Evolutionary conservation across 53 echinoderm and acorn worm species (phyloP).

Genomic region (Paracentrotus lividus): DNA sequence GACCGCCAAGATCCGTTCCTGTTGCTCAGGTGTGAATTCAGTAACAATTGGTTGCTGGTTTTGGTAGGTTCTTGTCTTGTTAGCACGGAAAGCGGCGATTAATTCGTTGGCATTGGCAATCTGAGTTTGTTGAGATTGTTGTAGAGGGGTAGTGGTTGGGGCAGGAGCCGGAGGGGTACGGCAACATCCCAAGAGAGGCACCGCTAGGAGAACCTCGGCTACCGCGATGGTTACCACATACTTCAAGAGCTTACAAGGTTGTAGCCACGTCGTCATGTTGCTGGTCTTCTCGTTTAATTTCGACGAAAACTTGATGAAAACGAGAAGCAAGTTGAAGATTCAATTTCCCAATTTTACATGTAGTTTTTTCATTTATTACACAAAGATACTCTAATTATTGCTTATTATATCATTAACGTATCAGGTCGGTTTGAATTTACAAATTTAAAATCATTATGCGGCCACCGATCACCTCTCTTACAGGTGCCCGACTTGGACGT

Average conservation of each 20-base stretch:
- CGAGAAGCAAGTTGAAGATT: neutral
- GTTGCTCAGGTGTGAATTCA: neutral
- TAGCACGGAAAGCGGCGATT: neutral
- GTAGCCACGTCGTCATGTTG: neutral
- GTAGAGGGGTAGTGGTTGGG: neutral
- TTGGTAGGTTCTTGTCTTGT: neutral
- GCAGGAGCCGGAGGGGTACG: neutral
- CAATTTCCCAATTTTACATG: neutral
- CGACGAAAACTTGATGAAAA: neutral
- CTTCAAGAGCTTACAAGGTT: neutral
- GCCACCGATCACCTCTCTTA: too few relatives aligned
- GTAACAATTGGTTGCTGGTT: neutral
- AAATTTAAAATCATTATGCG: too few relatives aligned
- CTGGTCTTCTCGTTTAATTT: neutral
- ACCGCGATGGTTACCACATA: neutral
- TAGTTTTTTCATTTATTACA: neutral
- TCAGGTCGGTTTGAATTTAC: too few relatives aligned
- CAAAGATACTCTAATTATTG: too few relatives aligned
- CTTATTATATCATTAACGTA: too few relatives aligned
- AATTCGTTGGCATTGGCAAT: neutral
- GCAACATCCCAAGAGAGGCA: neutral
- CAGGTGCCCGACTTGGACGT: too few relatives aligned
- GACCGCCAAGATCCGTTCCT: neutral
- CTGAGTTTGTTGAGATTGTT: neutral
- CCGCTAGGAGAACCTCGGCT: neutral